phyloP scores from a whole-genome alignment of 2,888 invertebrate species.

The Lasioglossum villosulum region DNA sequence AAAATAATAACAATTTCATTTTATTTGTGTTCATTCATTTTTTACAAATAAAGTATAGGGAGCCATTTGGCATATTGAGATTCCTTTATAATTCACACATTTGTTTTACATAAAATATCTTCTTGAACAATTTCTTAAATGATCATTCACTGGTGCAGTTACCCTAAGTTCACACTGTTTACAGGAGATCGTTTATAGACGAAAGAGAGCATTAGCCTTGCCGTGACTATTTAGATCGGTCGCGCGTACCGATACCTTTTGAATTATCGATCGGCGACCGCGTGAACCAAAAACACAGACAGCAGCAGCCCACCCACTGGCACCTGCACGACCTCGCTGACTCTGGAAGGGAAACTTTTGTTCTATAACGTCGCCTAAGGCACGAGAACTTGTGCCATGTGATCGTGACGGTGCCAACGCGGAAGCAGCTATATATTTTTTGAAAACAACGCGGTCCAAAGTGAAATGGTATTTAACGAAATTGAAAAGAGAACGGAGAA shows the following conservation, averaged over 20 bases:
- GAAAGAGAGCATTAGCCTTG: neutral
- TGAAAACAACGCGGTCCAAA: neutral
- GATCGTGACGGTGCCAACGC: neutral
- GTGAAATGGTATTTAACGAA: neutral
- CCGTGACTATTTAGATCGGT: slow-evolving; percentile 22
- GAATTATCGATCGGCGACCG: slow-evolving; percentile 56
- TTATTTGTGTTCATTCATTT: too few species aligned
- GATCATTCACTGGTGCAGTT: too few species aligned
- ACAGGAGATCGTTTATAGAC: neutral
- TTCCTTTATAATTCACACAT: too few species aligned
- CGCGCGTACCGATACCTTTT: slow-evolving; percentile 48
- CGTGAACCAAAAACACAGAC: slow-evolving; percentile 39
- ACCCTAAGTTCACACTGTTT: neutral
- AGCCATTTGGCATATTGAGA: too few species aligned
- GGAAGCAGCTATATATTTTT: neutral
- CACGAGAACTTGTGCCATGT: slow-evolving; percentile 16
- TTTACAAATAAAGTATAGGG: too few species aligned
- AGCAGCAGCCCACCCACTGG: slow-evolving; percentile 11
- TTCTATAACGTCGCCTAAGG: slow-evolving; percentile 10
- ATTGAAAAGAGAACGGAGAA: slow-evolving; percentile 8
- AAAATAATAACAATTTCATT: too few species aligned
- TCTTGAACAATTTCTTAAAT: too few species aligned
- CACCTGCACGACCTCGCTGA: slow-evolving; percentile 44
- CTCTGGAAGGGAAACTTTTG: slow-evolving; percentile 43
- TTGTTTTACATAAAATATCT: too few species aligned